A percentile compares a stretch with the other conserved stretches of the same genome.
Evolutionary conservation across 2,888 invertebrate genomes (phyloP).

Genomic region (Thymelicus acteon): DNA sequence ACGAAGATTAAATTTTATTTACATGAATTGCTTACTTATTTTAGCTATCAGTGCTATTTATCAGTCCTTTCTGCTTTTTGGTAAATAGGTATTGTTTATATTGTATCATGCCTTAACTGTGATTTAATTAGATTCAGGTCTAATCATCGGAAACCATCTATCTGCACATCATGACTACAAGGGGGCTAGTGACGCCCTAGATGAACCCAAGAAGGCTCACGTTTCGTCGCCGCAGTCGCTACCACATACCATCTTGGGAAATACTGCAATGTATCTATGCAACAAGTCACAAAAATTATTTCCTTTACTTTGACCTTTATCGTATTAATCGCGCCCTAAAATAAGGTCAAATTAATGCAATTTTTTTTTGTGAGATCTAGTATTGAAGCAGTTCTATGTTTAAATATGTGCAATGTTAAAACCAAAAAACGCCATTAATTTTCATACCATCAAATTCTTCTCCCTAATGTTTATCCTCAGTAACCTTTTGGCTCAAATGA

Average conservation of each 20-base stretch:
- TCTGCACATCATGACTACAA: slow-evolving; percentile 56
- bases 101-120: slow-evolving; percentile 9
- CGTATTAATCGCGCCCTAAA: slow-evolving; percentile 70
- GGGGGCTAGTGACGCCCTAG: slow-evolving; percentile 40
- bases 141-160: slow-evolving; percentile 60
- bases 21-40: too few relatives aligned
- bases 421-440: slow-evolving; percentile 82
- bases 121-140: slow-evolving; percentile 65
- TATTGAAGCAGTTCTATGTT: slow-evolving; percentile 72
- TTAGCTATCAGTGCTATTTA: too few relatives aligned
- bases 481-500: slow-evolving; percentile 80
- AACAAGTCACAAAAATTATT: slow-evolving; percentile 68
- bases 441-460: slow-evolving; percentile 71
- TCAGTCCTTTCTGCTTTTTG: too few relatives aligned
- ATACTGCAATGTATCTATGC: slow-evolving; percentile 53
- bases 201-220: slow-evolving; percentile 46
- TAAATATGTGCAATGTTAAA: slow-evolving; percentile 83
- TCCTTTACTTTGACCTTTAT: slow-evolving; percentile 67
- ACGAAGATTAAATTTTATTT: too few relatives aligned
- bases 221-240: slow-evolving; percentile 51
- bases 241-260: slow-evolving; percentile 54
- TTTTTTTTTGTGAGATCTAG: slow-evolving; percentile 69
- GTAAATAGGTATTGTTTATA: neutral
- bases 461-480: slow-evolving; percentile 67
- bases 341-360: slow-evolving; percentile 66